These are phyloP conservation scores for Lagria hirta DNA, from an alignment of 2,888 invertebrate species.

Conservation along the genomic window DNA sequence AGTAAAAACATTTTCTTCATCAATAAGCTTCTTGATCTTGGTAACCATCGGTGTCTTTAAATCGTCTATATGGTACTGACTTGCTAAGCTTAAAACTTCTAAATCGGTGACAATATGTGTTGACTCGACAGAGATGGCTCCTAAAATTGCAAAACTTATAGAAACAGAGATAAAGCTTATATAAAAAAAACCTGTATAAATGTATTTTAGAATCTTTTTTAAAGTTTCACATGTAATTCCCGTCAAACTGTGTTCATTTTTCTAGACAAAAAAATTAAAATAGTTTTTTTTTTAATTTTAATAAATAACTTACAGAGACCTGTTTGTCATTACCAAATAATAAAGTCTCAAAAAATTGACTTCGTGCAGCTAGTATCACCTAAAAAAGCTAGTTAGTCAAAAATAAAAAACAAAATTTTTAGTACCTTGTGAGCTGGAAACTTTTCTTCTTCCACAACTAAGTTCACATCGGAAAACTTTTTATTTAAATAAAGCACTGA, in stretches of 20 bases:
- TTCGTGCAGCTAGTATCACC: slow-evolving; percentile 6
- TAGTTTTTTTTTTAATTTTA: background rate
- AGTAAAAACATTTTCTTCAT: slow-evolving; percentile 2
- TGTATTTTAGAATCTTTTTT: background rate
- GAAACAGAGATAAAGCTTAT: background rate
- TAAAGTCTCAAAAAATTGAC: slow-evolving; percentile 1
- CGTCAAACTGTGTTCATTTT: too few species aligned
- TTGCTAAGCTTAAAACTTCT: background rate
- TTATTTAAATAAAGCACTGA: slow-evolving; percentile 2
- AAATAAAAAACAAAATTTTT: background rate
- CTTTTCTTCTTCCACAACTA: background rate
- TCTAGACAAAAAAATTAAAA: too few species aligned
- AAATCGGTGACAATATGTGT: background rate
- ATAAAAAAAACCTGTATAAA: slow-evolving; percentile 4
- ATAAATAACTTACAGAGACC: background rate
- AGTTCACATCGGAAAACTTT: slow-evolving; percentile 3
- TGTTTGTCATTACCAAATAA: background rate
- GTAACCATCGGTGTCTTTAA: background rate
- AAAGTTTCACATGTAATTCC: background rate
- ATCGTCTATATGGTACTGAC: background rate
- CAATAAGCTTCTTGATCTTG: background rate
- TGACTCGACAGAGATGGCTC: background rate
- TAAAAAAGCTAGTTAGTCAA: background rate
- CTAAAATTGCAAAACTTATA: background rate
- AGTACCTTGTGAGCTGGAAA: slow-evolving; percentile 2